Base-by-base conservation (phyloP, 2,888 invertebrate species). In the Drosophila peninsularis region DNA sequence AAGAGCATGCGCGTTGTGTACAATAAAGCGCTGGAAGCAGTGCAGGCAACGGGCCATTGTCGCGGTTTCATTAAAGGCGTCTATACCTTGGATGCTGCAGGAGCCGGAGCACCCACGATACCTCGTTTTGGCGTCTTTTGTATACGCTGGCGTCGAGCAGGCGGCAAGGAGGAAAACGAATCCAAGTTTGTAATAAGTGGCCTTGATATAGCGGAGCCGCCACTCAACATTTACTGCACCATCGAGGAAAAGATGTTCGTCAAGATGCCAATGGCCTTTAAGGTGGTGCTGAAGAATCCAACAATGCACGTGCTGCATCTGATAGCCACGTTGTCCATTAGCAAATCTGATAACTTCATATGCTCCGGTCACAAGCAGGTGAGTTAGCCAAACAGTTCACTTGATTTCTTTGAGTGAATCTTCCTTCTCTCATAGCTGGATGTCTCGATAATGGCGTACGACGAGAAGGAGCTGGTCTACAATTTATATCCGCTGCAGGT, bases 341-440 rank as follows among this genome's bases (percentile, higher is more conserved):
- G 90, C 74, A 92, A 90, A 62, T 82, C 92, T 34, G 98, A 98
- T 91, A 96, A 96, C 42, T 98, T 98, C 91, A 98, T 98, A 96
- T 98, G 97, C 93, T 96, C 98, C 68, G 98, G 98, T 3, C 97
- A 98, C 90, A 98, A 97, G 93, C 97, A 98, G 94, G 96, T 96
- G 89, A 65, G 66, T 39, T 14, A 1, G 0, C 44, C 2, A 10
- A 10, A 5, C 0, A 34, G 1, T n/a, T 1, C 3, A 2, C 4
- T 0, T 7, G 2, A 13, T 32, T 9, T 13, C 3, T 14, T 5
- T 4, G 10, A 19, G 5, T 17, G 10, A 44, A 24, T 3, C 17
- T 27, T 10, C 5, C 34, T 55, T 21, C 30, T 64, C 34, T 21
- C 54, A 5, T 21, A 92, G 92, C 76, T 92, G 62, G 92, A 92